These are phyloP conservation scores for Drosophila busckii DNA, from an alignment of 1,140 invertebrate genomes.

Conservation along the genomic window DNA sequence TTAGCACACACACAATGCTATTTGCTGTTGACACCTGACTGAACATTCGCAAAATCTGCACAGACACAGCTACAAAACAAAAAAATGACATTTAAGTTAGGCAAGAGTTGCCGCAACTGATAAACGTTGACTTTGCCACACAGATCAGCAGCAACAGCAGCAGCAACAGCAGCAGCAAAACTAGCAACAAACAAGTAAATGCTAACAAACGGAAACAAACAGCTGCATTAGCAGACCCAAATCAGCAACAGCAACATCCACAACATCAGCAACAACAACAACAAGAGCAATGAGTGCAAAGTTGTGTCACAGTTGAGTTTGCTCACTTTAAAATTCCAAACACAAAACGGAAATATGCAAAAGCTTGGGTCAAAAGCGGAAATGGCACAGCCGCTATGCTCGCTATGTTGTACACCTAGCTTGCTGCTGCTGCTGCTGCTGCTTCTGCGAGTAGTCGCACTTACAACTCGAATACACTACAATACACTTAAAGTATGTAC, in stretches of 20 bases:
- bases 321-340: slow-evolving; percentile 70
- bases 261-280: slow-evolving; percentile 14
- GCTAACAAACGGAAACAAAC: slow-evolving; percentile 73
- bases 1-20: slow-evolving; percentile 16
- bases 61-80: slow-evolving; percentile 6
- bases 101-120: slow-evolving; percentile 21
- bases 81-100: slow-evolving; percentile 21
- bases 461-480: too few relatives aligned
- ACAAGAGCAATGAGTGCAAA: slow-evolving; percentile 38
- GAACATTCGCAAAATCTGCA: slow-evolving; percentile 25
- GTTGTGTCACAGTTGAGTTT: slow-evolving; percentile 48
- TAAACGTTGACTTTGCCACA: slow-evolving; percentile 28
- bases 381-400: slow-evolving; percentile 58
- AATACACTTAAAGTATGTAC: too few relatives aligned
- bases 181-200: slow-evolving; percentile 46
- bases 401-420: slow-evolving; percentile 20
- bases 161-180: slow-evolving; percentile 33
- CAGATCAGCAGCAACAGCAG: slow-evolving; percentile 2
- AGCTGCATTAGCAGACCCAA: slow-evolving; percentile 71
- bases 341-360: slow-evolving; percentile 74
- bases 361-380: slow-evolving; percentile 55
- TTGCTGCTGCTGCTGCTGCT: slow-evolving; percentile 29
- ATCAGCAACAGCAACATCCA: slow-evolving; percentile 54
- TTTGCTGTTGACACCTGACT: slow-evolving; percentile 37
- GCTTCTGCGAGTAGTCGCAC: neutral